Percentiles rank a stretch among this genome's conserved stretches.
phyloP scores from a whole-genome alignment of 2,888 invertebrate genomes.

The Andrena haemorrhoa region DNA sequence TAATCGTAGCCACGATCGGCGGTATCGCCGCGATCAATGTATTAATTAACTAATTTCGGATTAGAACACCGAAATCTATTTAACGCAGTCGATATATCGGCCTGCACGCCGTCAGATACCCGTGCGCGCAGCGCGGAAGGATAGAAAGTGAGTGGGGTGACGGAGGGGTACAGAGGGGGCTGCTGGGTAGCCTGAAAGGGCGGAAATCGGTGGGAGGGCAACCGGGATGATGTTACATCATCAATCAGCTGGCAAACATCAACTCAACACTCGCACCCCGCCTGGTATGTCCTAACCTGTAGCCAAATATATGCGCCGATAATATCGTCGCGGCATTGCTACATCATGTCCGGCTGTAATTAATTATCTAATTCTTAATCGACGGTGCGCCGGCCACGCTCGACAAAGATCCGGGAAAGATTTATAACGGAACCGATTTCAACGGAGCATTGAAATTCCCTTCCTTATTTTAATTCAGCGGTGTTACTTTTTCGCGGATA shows the following conservation, averaged over 20 bases:
- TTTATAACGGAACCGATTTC: slow-evolving; percentile 33
- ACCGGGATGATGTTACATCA: slow-evolving; percentile 83
- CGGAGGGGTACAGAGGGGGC: slow-evolving; percentile 36
- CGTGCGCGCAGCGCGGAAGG: slow-evolving; percentile 36
- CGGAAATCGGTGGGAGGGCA: slow-evolving; percentile 75
- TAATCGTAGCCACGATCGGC: slow-evolving; percentile 34
- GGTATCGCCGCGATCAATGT: slow-evolving; percentile 37
- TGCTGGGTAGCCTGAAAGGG: slow-evolving; percentile 60
- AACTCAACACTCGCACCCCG: slow-evolving; percentile 82
- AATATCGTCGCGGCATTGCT: slow-evolving; percentile 78
- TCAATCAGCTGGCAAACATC: slow-evolving; percentile 84
- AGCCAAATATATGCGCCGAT: slow-evolving; percentile 76
- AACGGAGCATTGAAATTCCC: background rate
- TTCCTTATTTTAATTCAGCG: background rate
- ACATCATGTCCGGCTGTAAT: slow-evolving; percentile 79
- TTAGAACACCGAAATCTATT: slow-evolving; percentile 68
- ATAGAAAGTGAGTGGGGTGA: slow-evolving; percentile 54
- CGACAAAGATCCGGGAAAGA: slow-evolving; percentile 45
- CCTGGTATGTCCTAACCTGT: slow-evolving; percentile 75
- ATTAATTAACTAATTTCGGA: slow-evolving; percentile 61
- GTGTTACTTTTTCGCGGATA: background rate
- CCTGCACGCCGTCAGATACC: slow-evolving; percentile 55
- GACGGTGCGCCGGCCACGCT: slow-evolving; percentile 46
- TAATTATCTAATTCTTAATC: slow-evolving; percentile 77
- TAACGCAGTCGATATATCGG: slow-evolving; percentile 53